These are phyloP conservation scores for Anomalospiza imberbis DNA, from an alignment of 2,797 vertebrate genomes.

Conservation along the genomic window DNA sequence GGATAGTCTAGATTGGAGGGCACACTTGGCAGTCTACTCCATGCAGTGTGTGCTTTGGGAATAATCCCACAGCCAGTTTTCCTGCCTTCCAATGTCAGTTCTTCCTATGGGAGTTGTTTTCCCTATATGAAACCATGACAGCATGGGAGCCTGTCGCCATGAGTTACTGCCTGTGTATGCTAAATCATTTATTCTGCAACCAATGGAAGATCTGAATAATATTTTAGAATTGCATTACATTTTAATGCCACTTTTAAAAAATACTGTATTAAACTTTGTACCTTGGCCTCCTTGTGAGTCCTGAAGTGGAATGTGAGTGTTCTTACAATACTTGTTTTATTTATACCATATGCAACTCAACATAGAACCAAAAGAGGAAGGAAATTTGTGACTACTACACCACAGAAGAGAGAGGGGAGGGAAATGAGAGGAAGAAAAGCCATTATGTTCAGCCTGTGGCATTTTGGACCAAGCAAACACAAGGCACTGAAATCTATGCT, in stretches of 20 bases:
- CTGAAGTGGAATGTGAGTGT: neutral
- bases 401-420: slow-evolving; percentile 2
- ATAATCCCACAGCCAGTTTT: neutral
- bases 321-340: neutral
- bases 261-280: neutral
- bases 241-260: neutral
- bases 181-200: neutral
- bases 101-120: neutral
- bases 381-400: slow-evolving; percentile 56
- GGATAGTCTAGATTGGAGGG: neutral
- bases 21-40: neutral
- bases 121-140: neutral
- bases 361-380: slow-evolving; percentile 67
- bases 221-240: neutral
- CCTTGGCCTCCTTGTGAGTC: neutral
- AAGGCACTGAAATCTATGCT: neutral
- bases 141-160: neutral
- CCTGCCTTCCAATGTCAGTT: neutral
- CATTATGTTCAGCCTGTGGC: neutral
- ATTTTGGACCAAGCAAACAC: neutral
- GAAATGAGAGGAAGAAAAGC: slow-evolving; percentile 11
- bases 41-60: neutral
- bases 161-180: neutral
- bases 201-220: neutral
- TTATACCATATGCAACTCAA: neutral